Evolutionary conservation across 2,888 invertebrate species (phyloP), one percentile per base, ranked within the genome.

Genomic region (Subacronicta megacephala): DNA sequence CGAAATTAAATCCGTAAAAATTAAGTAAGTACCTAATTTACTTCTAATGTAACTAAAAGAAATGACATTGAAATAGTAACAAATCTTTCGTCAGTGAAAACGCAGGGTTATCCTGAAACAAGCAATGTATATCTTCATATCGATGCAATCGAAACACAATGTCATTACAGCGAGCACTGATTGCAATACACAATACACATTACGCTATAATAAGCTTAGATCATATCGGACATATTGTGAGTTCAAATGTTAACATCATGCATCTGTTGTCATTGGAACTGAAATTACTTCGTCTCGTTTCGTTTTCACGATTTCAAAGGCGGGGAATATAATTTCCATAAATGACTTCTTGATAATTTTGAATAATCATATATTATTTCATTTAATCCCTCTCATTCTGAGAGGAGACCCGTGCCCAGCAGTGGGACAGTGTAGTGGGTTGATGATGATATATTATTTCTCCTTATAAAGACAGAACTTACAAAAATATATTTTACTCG

Each of bases 191-290:
- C 44, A 41, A 10, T 26, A 41, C 15, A 57, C 26, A 18, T 45
- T 12, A 46, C 16, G 12, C 9, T 42, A 31, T 31, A 41, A 20
- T 7, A 35, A 29, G 35, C 16, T 10, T 7, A 37, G 58, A 61
- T 66, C 17, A 6, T 57, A 57, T 52, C 57, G 17, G 23, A 20
- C 7, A 45, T 50, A 36, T 51, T 33, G n/a, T 29, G 26, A 38
- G 64, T 59, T 69, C 70, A 69, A 63, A 59, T 51, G 59, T 63
- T 36, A 63, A 46, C 35, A 16, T 12, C 49, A 42, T 45, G 42
- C 42, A 58, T 69, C 12, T 26, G 36, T 13, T 17, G 29, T 26
- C 9, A 38, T 45, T 45, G 36, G 36, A 1, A 29, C 38, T 43
- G 12, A 23, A 37, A 61, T 57, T 13, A 20, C 20, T 52, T 26